Base-by-base conservation (phyloP, 1,140 invertebrate species). In the Cylas formicarius region DNA sequence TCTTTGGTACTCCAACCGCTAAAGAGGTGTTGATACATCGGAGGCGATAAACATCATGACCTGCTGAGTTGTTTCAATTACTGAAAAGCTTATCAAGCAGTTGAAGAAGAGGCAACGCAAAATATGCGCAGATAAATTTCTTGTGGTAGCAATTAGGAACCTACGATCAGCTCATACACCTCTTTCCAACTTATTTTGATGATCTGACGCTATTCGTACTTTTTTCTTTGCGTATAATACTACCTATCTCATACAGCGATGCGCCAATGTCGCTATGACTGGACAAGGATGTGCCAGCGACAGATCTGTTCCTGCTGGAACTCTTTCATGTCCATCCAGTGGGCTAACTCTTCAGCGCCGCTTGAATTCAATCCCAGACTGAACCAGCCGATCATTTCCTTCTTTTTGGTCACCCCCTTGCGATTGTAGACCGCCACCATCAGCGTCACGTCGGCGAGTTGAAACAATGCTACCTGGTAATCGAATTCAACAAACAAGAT, bases 371-470 rank as follows among this genome's bases (percentile, higher is more conserved):
- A 71, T 8, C 92, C 92, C 32, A 95, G 65, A 43, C 88, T 88
- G 68, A 95, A 90, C 91, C 91, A 95, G 31, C 92, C 92, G 44
- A 95, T 87, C 84, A 95, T 90, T 66, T 96, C 90, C 58, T 94
- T 94, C 46, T 89, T 83, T 55, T 94, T 95, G 72, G 95, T 90
- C 45, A 81, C 77, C 55, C 87, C 82, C 44, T 88, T 81, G 44
- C 84, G 80, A 66, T 90, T 90, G 72, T 94, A 95, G 10, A 95
- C 88, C 1, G 90, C 90, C 29, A 94, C 77, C 78, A 94, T 91
- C 34, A 97, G 71, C 1, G 90, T 94, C 9, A 96, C 91, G 54
- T 97, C 92, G n/a, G 84, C 87, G 31, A 96, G 71, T 75, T 96
- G 91, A 64, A 95, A 97, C 42, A 95, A 71, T 20, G 91, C 89